Evolutionary conservation across 2,113 vertebrate species (phyloP).

Genomic region (Alligator sinensis): DNA sequence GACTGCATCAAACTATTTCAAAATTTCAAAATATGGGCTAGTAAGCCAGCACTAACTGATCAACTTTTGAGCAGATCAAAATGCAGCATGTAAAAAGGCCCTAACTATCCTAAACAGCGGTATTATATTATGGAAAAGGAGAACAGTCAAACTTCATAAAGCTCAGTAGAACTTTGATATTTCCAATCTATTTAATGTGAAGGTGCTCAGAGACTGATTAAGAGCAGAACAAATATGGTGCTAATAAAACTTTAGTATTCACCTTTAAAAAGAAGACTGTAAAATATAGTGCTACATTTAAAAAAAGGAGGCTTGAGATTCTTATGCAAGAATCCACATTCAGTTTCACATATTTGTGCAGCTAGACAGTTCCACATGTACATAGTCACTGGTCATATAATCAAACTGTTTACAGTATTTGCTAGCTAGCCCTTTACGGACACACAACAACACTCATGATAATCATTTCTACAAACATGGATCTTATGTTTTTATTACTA

Average conservation of each 20-base stretch:
- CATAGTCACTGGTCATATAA: neutral
- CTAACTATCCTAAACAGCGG: neutral
- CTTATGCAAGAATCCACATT: neutral
- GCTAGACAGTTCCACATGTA: neutral
- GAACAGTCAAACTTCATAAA: neutral
- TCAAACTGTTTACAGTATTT: neutral
- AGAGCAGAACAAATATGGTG: neutral
- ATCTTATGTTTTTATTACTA: neutral
- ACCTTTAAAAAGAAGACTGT: neutral
- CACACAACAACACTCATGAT: neutral
- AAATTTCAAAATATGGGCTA: no score
- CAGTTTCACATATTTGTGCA: neutral
- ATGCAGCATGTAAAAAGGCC: no score
- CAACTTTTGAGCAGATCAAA: neutral
- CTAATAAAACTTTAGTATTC: neutral
- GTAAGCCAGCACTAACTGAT: no score
- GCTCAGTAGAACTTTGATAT: neutral
- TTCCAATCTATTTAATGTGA: neutral
- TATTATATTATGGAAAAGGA: neutral
- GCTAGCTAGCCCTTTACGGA: neutral
- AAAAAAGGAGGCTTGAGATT: neutral
- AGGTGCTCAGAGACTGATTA: neutral
- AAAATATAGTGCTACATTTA: neutral
- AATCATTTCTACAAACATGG: neutral
- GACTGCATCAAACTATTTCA: no score